A percentile compares a stretch with the other conserved stretches of the same genome.
Evolutionary conservation across 2,113 vertebrate species (phyloP).

Genomic region (Carlito syrichta): DNA sequence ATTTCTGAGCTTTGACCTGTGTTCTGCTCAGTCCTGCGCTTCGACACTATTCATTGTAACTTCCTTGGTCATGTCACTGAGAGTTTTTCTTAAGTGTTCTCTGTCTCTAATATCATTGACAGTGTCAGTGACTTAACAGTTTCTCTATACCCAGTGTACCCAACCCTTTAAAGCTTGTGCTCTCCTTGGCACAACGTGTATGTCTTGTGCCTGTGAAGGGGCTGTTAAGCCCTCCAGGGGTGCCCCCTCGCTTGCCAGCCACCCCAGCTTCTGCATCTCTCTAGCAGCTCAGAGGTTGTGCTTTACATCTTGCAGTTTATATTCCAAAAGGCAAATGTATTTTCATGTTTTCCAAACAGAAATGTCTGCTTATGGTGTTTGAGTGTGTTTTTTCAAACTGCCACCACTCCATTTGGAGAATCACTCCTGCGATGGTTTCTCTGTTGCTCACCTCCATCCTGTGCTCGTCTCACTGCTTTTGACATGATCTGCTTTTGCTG

Average conservation of each 20-base stretch:
- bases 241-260: not conserved
- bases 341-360: slow-evolving; percentile 28
- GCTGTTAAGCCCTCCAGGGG: not conserved
- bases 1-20: not conserved
- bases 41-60: not conserved
- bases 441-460: not conserved
- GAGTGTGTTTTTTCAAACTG: not conserved
- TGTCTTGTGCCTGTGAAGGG: not conserved
- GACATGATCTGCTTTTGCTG: slow-evolving; percentile 20
- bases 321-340: not conserved
- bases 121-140: not conserved
- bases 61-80: not conserved
- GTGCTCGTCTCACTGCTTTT: not conserved
- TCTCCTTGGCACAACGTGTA: not conserved
- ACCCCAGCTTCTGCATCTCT: not conserved
- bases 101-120: not conserved
- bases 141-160: not conserved
- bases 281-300: not conserved
- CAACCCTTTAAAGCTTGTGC: not conserved
- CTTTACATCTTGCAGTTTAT: slow-evolving; percentile 15
- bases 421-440: not conserved
- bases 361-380: not conserved
- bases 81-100: not conserved
- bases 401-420: not conserved
- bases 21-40: not conserved